phyloP scores from a whole-genome alignment of 2,797 vertebrate species.

The Phataginus tetradactyla region DNA sequence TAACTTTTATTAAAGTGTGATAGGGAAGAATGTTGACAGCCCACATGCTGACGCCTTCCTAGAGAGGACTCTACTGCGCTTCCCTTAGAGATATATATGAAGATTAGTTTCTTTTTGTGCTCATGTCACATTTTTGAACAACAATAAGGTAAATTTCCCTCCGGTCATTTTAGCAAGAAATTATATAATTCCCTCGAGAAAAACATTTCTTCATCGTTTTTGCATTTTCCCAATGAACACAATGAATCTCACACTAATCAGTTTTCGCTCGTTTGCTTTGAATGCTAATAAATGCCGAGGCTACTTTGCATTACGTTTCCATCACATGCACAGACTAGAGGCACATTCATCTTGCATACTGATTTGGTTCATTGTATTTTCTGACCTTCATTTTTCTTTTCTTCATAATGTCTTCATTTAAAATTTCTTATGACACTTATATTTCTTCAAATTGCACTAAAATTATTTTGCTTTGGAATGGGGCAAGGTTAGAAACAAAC shows the following conservation, averaged over 20 bases:
- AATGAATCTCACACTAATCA: neutral
- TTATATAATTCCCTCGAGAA: neutral
- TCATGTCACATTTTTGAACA: neutral
- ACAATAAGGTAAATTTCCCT: neutral
- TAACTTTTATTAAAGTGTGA: neutral
- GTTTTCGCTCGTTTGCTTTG: neutral
- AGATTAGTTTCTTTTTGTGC: neutral
- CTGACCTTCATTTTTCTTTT: conserved; percentile 36
- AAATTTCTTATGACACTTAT: neutral
- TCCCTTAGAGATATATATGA: neutral
- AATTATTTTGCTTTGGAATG: conserved; percentile 44
- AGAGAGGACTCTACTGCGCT: neutral
- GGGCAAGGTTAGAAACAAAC: conserved; percentile 47
- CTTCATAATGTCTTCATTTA: neutral
- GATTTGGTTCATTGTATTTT: neutral
- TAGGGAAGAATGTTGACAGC: neutral
- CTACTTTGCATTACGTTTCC: neutral
- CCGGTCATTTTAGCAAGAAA: neutral
- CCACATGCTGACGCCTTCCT: fast-evolving
- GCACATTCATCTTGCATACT: neutral
- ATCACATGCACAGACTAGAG: neutral
- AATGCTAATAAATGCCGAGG: neutral
- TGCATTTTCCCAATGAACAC: neutral
- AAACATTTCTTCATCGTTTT: neutral
- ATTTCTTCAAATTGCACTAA: conserved; percentile 23